Evolutionary conservation across 2,888 invertebrate species (phyloP).

Genomic region (Bedellia somnulentella): DNA sequence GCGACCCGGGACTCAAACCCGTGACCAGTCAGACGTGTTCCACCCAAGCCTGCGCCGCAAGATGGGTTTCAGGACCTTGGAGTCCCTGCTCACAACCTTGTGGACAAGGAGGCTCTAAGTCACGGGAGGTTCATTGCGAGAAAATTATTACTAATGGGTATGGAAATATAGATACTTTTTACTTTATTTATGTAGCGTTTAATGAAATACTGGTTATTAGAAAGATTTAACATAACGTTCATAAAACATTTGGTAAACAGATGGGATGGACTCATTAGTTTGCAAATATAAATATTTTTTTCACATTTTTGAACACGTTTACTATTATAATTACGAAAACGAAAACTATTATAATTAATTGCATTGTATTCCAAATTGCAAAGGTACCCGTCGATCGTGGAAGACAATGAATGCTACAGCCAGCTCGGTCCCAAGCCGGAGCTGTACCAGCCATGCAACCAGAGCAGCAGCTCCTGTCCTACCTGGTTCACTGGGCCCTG

Average conservation of each 20-base stretch:
- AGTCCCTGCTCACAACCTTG: slow-evolving; percentile 80
- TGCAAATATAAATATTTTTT: no score
- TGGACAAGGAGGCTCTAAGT: slow-evolving; percentile 73
- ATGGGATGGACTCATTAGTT: no score
- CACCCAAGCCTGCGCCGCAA: slow-evolving; percentile 74
- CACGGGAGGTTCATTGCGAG: slow-evolving; percentile 76
- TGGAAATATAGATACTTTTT: slow-evolving; percentile 5
- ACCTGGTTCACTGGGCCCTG: slow-evolving; percentile 87
- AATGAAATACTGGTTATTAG: no score
- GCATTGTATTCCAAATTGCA: no score
- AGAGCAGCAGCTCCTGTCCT: slow-evolving; percentile 77
- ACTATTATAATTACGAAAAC: no score
- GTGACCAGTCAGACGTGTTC: slow-evolving; percentile 71
- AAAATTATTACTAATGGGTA: slow-evolving; percentile 74
- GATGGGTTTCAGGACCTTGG: slow-evolving; percentile 82
- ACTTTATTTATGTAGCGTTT: not conserved
- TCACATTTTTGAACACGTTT: no score
- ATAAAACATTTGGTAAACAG: no score
- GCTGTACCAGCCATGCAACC: slow-evolving; percentile 72
- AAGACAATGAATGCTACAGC: slow-evolving; percentile 73
- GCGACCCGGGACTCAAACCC: slow-evolving; percentile 77
- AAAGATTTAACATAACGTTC: no score
- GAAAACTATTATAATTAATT: no score
- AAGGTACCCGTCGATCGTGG: slow-evolving; percentile 68
- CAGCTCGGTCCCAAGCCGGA: slow-evolving; percentile 70